Conservation (phyloP, 2,888 invertebrate species). For the Itoplectis maculator region DNA sequence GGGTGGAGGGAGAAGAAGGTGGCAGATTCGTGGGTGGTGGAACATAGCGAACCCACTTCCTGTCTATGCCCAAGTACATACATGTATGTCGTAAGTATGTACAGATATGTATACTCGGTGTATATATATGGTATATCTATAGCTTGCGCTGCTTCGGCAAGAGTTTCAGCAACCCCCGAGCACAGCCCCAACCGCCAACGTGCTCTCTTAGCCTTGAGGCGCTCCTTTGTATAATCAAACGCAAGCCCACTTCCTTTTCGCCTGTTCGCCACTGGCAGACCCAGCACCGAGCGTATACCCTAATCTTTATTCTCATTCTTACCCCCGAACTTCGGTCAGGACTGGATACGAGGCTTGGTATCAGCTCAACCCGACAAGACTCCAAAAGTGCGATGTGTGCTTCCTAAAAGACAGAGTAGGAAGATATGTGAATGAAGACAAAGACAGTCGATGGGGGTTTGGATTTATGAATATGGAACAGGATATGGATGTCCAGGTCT, state of each 20-base stretch:
- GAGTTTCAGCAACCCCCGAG: constrained; percentile 62
- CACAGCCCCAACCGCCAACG: constrained; percentile 38
- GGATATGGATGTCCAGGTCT: too few species aligned
- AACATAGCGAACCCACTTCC: constrained; percentile 40
- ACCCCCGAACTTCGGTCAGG: too few species aligned
- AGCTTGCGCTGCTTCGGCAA: constrained; percentile 36
- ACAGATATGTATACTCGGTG: too few species aligned
- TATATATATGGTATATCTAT: neutral
- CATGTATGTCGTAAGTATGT: too few species aligned
- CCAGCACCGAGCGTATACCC: neutral
- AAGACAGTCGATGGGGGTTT: too few species aligned
- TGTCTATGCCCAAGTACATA: neutral
- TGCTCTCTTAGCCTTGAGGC: constrained; percentile 42
- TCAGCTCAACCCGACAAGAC: too few species aligned
- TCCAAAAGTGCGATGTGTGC: too few species aligned
- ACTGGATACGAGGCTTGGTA: too few species aligned
- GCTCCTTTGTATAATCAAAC: constrained; percentile 67
- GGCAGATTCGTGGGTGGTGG: constrained; percentile 9
- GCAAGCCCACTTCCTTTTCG: constrained; percentile 61
- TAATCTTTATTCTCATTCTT: neutral
- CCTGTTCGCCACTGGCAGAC: constrained; percentile 8
- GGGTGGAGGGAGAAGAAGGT: constrained; percentile 22
- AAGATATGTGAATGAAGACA: too few species aligned
- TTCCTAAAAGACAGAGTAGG: too few species aligned
- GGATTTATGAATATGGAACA: too few species aligned